A percentile compares a stretch with the other conserved stretches of the same genome.
Conservation (phyloP, 2,888 invertebrate species). For the Hydropsyche betteni region DNA sequence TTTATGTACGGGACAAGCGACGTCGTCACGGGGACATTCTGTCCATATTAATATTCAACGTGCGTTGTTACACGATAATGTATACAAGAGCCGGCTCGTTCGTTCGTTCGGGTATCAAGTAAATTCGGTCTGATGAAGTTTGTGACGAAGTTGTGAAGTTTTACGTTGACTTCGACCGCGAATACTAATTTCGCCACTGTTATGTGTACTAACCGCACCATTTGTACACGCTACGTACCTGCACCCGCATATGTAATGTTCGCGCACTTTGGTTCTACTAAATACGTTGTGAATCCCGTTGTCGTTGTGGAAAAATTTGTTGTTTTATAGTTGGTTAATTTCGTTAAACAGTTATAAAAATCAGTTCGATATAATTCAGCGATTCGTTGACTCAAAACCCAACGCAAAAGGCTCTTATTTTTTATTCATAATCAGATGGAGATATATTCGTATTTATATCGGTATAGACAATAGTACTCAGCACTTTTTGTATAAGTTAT, state of each 20-base stretch:
- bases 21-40: background rate
- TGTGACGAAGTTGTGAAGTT: constrained; percentile 43
- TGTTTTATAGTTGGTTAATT: background rate
- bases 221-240: background rate
- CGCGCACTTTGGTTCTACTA: background rate
- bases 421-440: too few relatives aligned
- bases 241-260: too few relatives aligned
- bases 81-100: background rate
- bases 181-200: constrained; percentile 36
- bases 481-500: too few relatives aligned
- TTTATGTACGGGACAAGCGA: too few relatives aligned
- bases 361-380: too few relatives aligned
- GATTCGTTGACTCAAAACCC: too few relatives aligned
- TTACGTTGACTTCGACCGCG: constrained; percentile 40
- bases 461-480: too few relatives aligned
- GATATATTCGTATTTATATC: too few relatives aligned
- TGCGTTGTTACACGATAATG: constrained; percentile 28
- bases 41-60: constrained; percentile 33
- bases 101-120: constrained; percentile 24
- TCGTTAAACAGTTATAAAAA: too few relatives aligned
- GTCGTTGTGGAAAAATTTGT: background rate
- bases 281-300: background rate
- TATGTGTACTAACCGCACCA: background rate
- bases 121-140: constrained; percentile 42
- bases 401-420: too few relatives aligned